Evolutionary conservation across 2,888 invertebrate species (phyloP), one percentile per base, ranked within the genome.

Genomic region (Zaprionus obscuricornis): DNA sequence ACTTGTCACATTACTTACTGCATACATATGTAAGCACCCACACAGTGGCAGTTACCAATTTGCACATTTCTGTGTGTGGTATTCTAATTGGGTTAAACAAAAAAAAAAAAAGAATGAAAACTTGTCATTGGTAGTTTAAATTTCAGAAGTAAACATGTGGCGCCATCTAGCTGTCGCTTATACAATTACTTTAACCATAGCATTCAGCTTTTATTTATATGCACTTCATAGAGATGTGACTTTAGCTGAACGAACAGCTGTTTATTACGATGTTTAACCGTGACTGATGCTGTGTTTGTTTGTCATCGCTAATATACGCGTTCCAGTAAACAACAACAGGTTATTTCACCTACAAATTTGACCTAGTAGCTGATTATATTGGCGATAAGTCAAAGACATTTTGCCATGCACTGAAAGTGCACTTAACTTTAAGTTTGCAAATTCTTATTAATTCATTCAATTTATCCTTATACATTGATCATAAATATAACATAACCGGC

Each of bases 11-110:
- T n/a, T 27, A 29, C 27, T 14, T 11, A 31, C 22, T 46, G 36
- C 64, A 68, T 65, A 60, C 46, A 68, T 71, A 78, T 52, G 22
- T 49, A 60, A 82, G 60, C 85, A 79, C 78, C 78, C 78, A 78
- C 78, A 81, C 60, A 34, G 24, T 5, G 14, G 24, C 16, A 26
- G 11, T 36, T 3, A 17, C 43, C 37, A 52, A 72, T 69, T 68
- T 67, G 72, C 72, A 42, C 34, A 49, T 45, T 13, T 31, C 4
- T 11, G 11, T 43, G 55, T 55, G 46, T 39, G 42, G 16, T 26
- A n/a, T 45, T 63, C 16, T 37, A 70, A 59, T 59, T 68, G 46
- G 66, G 72, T 66, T 43, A 54, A n/a, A n/a, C n/a, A n/a, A n/a
- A n/a, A n/a, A n/a, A n/a, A n/a, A n/a, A 50, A 36, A 42, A 40